These are phyloP conservation scores for Dryobota labecula DNA, from an alignment of 2,888 invertebrate species.

Conservation along the genomic window DNA sequence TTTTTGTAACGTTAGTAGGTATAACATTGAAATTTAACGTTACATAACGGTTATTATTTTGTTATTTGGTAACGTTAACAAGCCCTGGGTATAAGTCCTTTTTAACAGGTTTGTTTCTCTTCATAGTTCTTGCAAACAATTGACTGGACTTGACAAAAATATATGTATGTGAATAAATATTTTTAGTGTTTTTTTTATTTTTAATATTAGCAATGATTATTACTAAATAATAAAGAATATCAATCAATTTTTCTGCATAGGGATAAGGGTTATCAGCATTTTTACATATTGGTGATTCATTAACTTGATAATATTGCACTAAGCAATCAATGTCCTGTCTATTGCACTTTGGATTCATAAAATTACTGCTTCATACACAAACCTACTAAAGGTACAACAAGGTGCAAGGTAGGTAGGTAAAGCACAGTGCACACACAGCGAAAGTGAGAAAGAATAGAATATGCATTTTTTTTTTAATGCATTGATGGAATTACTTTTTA, in stretches of 20 bases:
- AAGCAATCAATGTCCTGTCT: neutral
- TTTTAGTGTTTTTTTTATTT: neutral
- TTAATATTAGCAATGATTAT: neutral
- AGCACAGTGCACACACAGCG: neutral
- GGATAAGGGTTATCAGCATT: constrained; percentile 26
- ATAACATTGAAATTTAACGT: too few relatives aligned
- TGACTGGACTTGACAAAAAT: neutral
- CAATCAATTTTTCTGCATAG: neutral
- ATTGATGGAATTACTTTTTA: neutral
- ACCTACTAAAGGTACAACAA: neutral
- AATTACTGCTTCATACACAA: constrained; percentile 1
- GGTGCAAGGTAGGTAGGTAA: too few relatives aligned
- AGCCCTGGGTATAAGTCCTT: too few relatives aligned
- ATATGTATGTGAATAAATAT: neutral
- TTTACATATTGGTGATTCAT: constrained; percentile 6
- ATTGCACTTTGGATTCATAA: constrained; percentile 22
- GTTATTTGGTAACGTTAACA: too few relatives aligned
- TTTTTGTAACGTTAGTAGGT: too few relatives aligned
- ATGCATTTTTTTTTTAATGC: too few relatives aligned
- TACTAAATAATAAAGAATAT: neutral
- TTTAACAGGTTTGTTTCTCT: too few relatives aligned
- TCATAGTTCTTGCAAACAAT: too few relatives aligned
- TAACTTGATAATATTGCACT: constrained; percentile 15
- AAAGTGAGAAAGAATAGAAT: neutral
- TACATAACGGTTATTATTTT: too few relatives aligned